phyloP scores from a whole-genome alignment of 35 echinoderm and acorn worm genomes.

The Stichopus chloronotus region DNA sequence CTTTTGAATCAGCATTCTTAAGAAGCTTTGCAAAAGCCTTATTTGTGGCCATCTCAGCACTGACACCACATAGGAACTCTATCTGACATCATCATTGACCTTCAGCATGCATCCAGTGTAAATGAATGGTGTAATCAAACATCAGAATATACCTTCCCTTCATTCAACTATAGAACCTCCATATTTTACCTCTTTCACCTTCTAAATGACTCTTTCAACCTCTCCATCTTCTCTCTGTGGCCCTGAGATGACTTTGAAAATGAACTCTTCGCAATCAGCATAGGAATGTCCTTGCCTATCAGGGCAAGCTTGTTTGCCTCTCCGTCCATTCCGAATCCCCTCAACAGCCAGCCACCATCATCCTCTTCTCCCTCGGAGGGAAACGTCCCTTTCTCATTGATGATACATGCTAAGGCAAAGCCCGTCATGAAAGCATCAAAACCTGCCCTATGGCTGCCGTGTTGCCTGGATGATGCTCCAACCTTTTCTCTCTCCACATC shows the following conservation, averaged over 20 bases:
- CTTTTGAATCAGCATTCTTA: too few species aligned
- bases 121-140: too few species aligned
- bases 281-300: slow-evolving; percentile 80
- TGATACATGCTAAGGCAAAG: slow-evolving; percentile 77
- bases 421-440: slow-evolving; percentile 99
- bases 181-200: not conserved
- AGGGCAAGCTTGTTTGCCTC: slow-evolving; percentile 80
- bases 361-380: slow-evolving; percentile 19
- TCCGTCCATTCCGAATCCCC: slow-evolving; percentile 41
- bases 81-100: too few species aligned
- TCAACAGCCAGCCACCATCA: not conserved
- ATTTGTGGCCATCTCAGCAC: too few species aligned
- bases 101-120: too few species aligned
- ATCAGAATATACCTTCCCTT: too few species aligned
- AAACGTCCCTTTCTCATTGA: slow-evolving; percentile 32
- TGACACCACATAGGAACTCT: too few species aligned
- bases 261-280: slow-evolving; percentile 77
- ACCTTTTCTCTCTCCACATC: not conserved
- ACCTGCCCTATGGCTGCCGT: slow-evolving; percentile 83
- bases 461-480: slow-evolving; percentile 31
- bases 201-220: not conserved
- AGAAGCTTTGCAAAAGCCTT: too few species aligned
- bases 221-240: slow-evolving; percentile 88
- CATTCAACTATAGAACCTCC: not conserved
- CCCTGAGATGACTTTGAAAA: slow-evolving; percentile 79